Evolutionary conservation across 2,113 vertebrate genomes (phyloP), one percentile per base, ranked within the genome.

Genomic region (Papio anubis): DNA sequence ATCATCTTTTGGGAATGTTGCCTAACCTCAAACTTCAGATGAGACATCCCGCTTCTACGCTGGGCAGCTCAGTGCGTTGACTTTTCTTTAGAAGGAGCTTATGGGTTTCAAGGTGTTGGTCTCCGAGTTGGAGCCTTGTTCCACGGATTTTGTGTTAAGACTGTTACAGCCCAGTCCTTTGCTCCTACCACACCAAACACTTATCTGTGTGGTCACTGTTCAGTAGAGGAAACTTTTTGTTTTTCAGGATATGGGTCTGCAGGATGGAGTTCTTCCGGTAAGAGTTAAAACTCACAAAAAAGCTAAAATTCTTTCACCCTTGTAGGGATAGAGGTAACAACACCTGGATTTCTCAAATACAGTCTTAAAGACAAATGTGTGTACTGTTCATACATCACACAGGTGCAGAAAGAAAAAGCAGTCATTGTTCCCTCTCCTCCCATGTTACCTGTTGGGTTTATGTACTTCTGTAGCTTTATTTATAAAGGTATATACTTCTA

Each of bases 221-320:
- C 43, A 50, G 64, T 73, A 85, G 55, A 86, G 86, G 59, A 88
- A 83, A 87, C 35, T 45, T 92, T 94, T 70, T 76, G 6, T 83
- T 95, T 96, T 95, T 92, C 76, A 90, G 70, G 18, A 81, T 94
- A 27, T 52, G 48, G 57, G 75, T 52, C 14, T 85, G 38, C 88
- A 55, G 83, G 40, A 55, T 83, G 45, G 66, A 85, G 81, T 52
- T 78, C 55, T 40, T 79, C 4, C 35, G 84, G 38, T 94, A 90
- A 96, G 78, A 87, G 21, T 87, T 96, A 59, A 96, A 73, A 93
- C 3, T 40, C 25, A 57, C 64, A 61, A 55, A 81, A 76, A 93
- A 52, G 38, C 2, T 88, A 50, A 55, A 70, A 70, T 83, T 52
- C 30, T 80, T 89, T 45, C 88, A 91, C 12, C 25, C 52, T 18